phyloP scores from a whole-genome alignment of 2,888 invertebrate species.

The Agrilus mali region DNA sequence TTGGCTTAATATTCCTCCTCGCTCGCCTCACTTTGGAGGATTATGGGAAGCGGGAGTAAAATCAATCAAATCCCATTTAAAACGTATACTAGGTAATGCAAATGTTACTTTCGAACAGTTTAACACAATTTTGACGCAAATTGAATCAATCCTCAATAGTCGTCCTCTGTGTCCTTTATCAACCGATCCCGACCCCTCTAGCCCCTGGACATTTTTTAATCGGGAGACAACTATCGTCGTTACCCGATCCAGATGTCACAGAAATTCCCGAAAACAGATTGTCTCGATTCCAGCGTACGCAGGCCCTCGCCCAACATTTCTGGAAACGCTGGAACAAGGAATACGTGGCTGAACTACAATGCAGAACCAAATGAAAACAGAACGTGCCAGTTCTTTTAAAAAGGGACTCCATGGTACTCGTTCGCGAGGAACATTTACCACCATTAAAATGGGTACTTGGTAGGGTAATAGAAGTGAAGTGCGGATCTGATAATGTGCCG shows the following conservation, averaged over 20 bases:
- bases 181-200: slow-evolving; percentile 14
- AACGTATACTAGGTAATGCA: slow-evolving; percentile 12
- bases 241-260: slow-evolving; percentile 16
- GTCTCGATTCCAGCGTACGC: slow-evolving; percentile 14
- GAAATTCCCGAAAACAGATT: slow-evolving; percentile 11
- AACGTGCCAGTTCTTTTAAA: slow-evolving; percentile 10
- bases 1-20: slow-evolving; percentile 19
- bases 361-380: slow-evolving; percentile 13
- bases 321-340: slow-evolving; percentile 17
- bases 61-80: slow-evolving; percentile 18
- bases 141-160: slow-evolving; percentile 19
- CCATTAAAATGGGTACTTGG: slow-evolving; percentile 21
- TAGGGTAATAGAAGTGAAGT: slow-evolving; percentile 15
- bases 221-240: slow-evolving; percentile 14
- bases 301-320: slow-evolving; percentile 12
- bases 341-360: slow-evolving; percentile 16
- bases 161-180: slow-evolving; percentile 17
- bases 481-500: slow-evolving; percentile 18
- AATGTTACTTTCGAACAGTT: slow-evolving; percentile 17
- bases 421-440: slow-evolving; percentile 19
- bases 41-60: slow-evolving; percentile 20
- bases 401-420: slow-evolving; percentile 18
- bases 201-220: slow-evolving; percentile 24
- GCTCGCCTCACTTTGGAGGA: slow-evolving; percentile 14
- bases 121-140: slow-evolving; percentile 14